Conservation (phyloP, 2,797 vertebrate genomes). For the Carcharodon carcharias region DNA sequence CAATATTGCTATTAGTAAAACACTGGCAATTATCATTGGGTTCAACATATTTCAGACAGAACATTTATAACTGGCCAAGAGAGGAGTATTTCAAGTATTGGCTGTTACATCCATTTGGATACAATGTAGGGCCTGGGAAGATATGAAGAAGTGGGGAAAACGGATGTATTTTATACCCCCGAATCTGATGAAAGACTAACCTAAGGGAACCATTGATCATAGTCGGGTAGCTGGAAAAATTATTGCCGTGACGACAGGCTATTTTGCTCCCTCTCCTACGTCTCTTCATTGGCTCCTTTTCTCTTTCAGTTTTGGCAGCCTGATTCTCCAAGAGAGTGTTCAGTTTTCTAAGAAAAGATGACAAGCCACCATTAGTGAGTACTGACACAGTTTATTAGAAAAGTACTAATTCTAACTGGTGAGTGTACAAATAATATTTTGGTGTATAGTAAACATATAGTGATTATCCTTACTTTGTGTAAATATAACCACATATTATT, state of each 20-base stretch:
- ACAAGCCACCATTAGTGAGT: neutral
- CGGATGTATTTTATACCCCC: neutral
- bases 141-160: neutral
- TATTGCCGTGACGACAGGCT: conserved; percentile 27
- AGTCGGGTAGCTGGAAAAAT: neutral
- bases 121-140: neutral
- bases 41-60: neutral
- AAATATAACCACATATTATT: neutral
- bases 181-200: conserved; percentile 11
- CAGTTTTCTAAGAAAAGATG: neutral
- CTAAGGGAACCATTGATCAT: conserved; percentile 6
- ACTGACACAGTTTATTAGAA: neutral
- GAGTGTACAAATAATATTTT: neutral
- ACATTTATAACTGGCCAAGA: neutral
- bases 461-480: neutral
- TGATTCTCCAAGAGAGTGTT: neutral
- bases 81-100: neutral
- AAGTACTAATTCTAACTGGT: neutral
- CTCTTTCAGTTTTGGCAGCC: neutral
- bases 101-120: neutral
- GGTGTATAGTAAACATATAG: neutral
- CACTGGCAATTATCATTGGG: neutral
- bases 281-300: neutral
- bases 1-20: neutral
- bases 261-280: conserved; percentile 27